Base-by-base conservation (phyloP, 2,888 invertebrate species). In the Agrochola circellaris region DNA sequence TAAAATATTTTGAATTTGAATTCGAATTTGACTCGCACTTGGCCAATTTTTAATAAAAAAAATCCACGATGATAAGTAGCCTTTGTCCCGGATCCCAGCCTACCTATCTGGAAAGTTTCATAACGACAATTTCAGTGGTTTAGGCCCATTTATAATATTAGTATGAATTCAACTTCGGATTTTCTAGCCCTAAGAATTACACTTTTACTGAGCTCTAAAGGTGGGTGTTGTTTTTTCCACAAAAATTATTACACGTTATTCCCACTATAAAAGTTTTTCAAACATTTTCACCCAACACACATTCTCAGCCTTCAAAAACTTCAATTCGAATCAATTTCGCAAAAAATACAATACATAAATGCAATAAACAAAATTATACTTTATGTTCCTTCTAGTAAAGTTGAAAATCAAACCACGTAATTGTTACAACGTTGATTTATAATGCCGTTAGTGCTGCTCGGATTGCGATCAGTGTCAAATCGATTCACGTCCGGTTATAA, bases 401-500 rank as follows among this genome's bases (percentile, higher is more conserved):
- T 54, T 30, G 15, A 75, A 64, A 69, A 69, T 73, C n/a, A 38
- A 45, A 72, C 0, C 13, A 17, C 26, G 0, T 17, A 23, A 17
- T 73, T 26, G 34, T 42, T 20, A 13, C 60, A 71, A 20, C 75
- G 60, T 93, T 92, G 54, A 92, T 93, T 79, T 75, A 54, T 73
- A 81, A 65, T 58, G 72, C 77, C 60, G 73, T 87, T 90, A 89
- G 90, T 85, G 74, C 81, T 82, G 90, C 84, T 87, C 77, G 77
- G 83, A 69, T 83, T 75, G 67, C 87, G 76, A 90, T 82, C 77
- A 82, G 73, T 87, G 87, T 88, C 87, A 85, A 83, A 88, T 78
- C 81, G 85, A 88, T 87, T 81, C 86, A 79, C 51, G 85, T 90
- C 90, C 90, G 90, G 87, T 48, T 84, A 48, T 58, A 79, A 90